A percentile compares a stretch with the other conserved stretches of the same genome.
These are phyloP conservation scores for Trinorchestia longiramus DNA, from an alignment of 1,140 invertebrate genomes.

Conservation along the genomic window DNA sequence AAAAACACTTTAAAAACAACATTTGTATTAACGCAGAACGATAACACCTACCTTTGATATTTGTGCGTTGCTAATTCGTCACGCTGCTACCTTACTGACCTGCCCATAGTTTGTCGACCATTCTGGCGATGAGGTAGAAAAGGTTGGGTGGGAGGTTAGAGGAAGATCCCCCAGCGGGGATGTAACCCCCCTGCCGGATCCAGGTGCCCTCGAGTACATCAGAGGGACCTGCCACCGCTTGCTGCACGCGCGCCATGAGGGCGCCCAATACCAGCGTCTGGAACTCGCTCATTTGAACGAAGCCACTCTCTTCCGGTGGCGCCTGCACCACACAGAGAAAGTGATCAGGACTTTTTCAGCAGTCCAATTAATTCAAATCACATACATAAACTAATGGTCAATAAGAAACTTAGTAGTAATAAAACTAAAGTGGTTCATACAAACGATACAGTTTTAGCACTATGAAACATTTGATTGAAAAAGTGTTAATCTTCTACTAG, in stretches of 20 bases:
- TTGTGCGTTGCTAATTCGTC: no score
- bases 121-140: slow-evolving; percentile 90
- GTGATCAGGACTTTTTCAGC: background rate
- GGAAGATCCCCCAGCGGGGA: slow-evolving; percentile 79
- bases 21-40: background rate
- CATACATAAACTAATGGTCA: no score
- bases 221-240: slow-evolving; percentile 72
- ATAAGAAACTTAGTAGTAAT: no score
- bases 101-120: slow-evolving; percentile 98
- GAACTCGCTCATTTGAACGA: slow-evolving; percentile 85
- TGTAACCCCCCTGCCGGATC: slow-evolving; percentile 74
- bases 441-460: no score
- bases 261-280: slow-evolving; percentile 93
- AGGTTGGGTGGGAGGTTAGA: slow-evolving; percentile 90
- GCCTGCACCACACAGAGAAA: slow-evolving; percentile 70
- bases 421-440: no score
- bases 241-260: slow-evolving; percentile 93
- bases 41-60: background rate
- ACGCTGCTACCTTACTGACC: slow-evolving; percentile 72
- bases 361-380: no score
- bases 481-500: no score
- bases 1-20: no score
- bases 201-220: slow-evolving; percentile 82
- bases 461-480: no score
- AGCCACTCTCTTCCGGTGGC: slow-evolving; percentile 83